These are phyloP conservation scores for Diaphora mendica DNA, from an alignment of 2,888 invertebrate genomes.

Conservation along the genomic window DNA sequence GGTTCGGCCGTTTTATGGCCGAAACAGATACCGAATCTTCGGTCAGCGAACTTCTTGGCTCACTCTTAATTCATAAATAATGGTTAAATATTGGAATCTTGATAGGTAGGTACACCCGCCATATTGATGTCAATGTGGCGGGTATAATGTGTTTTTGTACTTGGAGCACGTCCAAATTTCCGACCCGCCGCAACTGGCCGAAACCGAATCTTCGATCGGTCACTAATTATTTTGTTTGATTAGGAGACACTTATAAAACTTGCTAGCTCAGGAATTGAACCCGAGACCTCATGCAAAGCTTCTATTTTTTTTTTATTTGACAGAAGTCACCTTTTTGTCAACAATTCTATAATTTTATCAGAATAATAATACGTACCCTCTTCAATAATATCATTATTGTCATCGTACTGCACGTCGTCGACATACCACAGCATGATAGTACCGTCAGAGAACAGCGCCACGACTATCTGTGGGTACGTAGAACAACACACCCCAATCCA, in stretches of 20 bases:
- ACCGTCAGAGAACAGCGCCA: slow-evolving; percentile 87
- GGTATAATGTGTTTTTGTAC: too few species aligned
- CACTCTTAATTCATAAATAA: too few species aligned
- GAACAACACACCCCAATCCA: slow-evolving; percentile 83
- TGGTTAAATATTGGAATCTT: too few species aligned
- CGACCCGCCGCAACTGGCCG: too few species aligned
- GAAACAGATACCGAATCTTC: too few species aligned
- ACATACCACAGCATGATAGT: slow-evolving; percentile 87
- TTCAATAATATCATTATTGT: slow-evolving; percentile 68
- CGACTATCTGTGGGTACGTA: slow-evolving; percentile 81
- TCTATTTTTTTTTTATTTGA: not conserved
- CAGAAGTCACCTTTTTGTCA: not conserved
- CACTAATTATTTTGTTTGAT: not conserved
- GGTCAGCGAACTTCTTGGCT: too few species aligned
- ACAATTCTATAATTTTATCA: not conserved
- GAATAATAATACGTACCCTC: slow-evolving; percentile 64
- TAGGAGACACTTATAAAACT: not conserved
- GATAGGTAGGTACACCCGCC: too few species aligned
- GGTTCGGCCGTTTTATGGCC: too few species aligned
- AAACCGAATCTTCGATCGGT: too few species aligned
- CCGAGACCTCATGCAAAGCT: too few species aligned
- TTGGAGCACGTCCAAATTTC: too few species aligned
- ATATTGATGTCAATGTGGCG: too few species aligned
- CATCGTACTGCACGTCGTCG: slow-evolving; percentile 69
- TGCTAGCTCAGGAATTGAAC: not conserved